Evolutionary conservation across 37 sponge, comb jelly and placozoan species (phyloP), one percentile per base, ranked within the genome.

Genomic region (Mnemiopsis leidyi): DNA sequence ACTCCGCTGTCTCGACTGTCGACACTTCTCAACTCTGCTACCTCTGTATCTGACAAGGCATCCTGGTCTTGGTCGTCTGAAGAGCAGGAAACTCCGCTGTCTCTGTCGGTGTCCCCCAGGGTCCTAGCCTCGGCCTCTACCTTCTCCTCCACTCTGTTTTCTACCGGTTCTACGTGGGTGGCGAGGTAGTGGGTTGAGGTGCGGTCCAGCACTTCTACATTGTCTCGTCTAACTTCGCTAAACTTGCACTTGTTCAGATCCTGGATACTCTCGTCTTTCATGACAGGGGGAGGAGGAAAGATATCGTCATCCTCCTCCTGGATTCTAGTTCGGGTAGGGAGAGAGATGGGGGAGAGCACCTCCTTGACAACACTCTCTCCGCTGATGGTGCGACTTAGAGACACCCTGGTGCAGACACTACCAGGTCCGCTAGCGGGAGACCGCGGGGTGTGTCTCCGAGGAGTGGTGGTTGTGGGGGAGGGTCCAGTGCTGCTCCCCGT

Each of bases 291-390:
- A 2, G 36, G 33, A 28, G 79, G 21, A 36, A 34, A 34, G 1
- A 34, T 13, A 28, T 34, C 7, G 0, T 34, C 36, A 28, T 34
- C 36, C 3, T 34, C 36, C 79, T 77, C 79, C 36, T 28, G 18
- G 20, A 77, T 32, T 77, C 79, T 85, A 25, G 16, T 39, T 20
- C 90, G 39, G 23, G 61, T 38, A n/a, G 90, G 90, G 28, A 85
- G 90, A n/a, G 90, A 85, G 24, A 85, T 36, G 0, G 90, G 90
- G 61, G 40, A 38, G 24, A 85, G 90, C 2, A 39, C 61, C 30
- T 40, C 90, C 28, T 85, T 36, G n/a, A 85, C 61, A 25, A 40
- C 40, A 39, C 90, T 85, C 90, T 85, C 90, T 39, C 90, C 90
- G 18, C 79, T 77, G 34, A 77, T 77, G 3, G 90, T 38, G 1